Percentiles rank a stretch among this genome's conserved stretches.
phyloP scores from a whole-genome alignment of 2,113 vertebrate genomes.

The Lagopus leucura region DNA sequence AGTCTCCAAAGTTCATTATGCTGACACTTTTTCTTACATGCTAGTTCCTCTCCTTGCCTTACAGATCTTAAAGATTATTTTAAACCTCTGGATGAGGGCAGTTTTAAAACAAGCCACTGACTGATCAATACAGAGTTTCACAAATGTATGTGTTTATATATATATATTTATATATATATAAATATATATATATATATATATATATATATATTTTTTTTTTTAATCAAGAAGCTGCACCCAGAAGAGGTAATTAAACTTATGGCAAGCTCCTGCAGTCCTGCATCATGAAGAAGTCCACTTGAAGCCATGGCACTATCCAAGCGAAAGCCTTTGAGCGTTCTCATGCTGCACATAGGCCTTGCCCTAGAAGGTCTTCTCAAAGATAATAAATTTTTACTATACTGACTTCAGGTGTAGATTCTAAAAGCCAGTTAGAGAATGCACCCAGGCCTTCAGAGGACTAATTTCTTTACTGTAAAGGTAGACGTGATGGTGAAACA shows the following conservation, averaged over 20 bases:
- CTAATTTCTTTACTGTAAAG: background rate
- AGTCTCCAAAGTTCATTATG: background rate
- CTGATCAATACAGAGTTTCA: background rate
- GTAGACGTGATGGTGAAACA: background rate
- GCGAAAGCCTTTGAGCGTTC: background rate
- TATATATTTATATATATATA: background rate
- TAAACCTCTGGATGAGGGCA: background rate
- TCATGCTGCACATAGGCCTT: background rate
- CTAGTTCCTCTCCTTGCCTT: background rate
- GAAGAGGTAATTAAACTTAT: background rate
- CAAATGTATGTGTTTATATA: background rate
- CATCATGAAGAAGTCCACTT: rapidly evolving
- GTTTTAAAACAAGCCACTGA: background rate
- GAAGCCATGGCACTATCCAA: rapidly evolving
- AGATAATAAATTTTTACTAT: background rate
- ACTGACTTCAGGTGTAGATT: background rate
- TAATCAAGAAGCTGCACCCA: background rate
- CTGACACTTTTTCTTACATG: background rate
- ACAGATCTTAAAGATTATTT: background rate
- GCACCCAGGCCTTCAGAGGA: background rate
- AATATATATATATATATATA: background rate
- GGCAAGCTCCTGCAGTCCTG: background rate
- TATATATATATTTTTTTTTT: background rate
- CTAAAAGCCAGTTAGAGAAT: background rate
- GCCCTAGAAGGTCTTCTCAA: background rate